These are phyloP conservation scores for Ivindomyrus marchei DNA, from an alignment of 2,113 vertebrate genomes.

Conservation along the genomic window DNA sequence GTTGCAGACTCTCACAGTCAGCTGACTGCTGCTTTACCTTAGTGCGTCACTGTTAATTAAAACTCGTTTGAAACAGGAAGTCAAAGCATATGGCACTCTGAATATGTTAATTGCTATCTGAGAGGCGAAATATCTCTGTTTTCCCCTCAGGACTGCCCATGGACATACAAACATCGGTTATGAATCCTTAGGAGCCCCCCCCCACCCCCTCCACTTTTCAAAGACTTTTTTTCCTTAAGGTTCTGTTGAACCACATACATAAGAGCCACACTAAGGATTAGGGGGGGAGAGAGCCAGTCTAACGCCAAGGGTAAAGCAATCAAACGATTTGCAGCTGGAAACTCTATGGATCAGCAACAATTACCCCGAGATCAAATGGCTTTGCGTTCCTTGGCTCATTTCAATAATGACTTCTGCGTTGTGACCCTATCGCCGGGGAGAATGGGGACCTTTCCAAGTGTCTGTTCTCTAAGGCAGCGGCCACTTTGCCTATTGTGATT, in stretches of 20 bases:
- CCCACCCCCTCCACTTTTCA: background rate
- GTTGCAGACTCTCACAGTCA: background rate
- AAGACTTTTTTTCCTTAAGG: background rate
- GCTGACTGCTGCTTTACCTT: background rate
- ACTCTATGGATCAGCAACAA: conserved; percentile 25
- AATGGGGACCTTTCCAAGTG: conserved; percentile 4
- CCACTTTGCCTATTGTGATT: conserved; percentile 10
- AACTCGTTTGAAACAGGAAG: background rate
- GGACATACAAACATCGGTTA: background rate
- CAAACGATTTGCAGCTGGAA: conserved; percentile 24
- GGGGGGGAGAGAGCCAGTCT: too few species aligned
- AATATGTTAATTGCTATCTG: background rate
- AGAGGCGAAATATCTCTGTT: background rate
- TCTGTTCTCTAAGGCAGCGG: background rate
- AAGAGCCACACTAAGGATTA: background rate
- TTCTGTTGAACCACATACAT: background rate
- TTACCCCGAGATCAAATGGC: conserved; percentile 54
- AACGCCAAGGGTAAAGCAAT: conserved; percentile 21
- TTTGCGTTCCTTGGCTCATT: conserved; percentile 47
- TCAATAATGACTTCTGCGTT: conserved; percentile 58
- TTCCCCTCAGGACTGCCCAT: background rate
- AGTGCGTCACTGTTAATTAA: background rate
- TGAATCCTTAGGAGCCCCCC: background rate
- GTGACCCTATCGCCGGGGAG: conserved; percentile 40
- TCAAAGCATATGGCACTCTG: conserved; percentile 4